Base-by-base conservation (phyloP, 2,113 vertebrate genomes). In the Sinocyclocheilus grahami region DNA sequence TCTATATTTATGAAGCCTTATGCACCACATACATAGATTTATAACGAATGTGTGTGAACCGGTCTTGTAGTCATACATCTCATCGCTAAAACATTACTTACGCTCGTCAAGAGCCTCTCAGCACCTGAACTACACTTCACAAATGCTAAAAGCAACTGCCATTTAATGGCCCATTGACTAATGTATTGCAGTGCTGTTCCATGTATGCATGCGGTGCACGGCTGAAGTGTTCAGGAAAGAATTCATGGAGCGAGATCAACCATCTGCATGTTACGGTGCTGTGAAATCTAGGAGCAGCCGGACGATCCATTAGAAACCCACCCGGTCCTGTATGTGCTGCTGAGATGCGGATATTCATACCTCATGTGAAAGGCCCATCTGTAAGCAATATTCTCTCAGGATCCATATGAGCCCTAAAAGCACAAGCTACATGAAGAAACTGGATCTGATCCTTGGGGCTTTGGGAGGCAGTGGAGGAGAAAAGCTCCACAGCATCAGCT, bases 381-480 rank as follows among this genome's bases (percentile, higher is more conserved):
- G 81, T 71, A 71, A 83, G 24, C 27, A 83, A 72, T 55, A 83
- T 72, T 83, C 81, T 72, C 81, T 55, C 27, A 69, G 65, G 65
- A 83, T 82, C 48, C 65, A 13, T 16, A 58, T 39, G 62, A 67
- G 62, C 62, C 14, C 16, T 82, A 82, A 82, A 82, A 82, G 79
- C n/a, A 82, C 60, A 51, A 20, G 62, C 62, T 67, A 67, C 79
- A 51, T 67, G 39, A 51, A 51, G 46, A 83, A 83, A 83, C 81
- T 55, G 27, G 65, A 83, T 71, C 81, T 72, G 81, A 83, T 83
- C 81, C 81, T 55, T 55, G 24, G 65, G 81, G 48, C 48, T 83
- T 83, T 72, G 18, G 27, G 27, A 72, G 30, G 81, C 24, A 33
- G 27, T 3, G 0, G 11, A 53, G 30, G 27, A 33, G 65, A 71